These are phyloP conservation scores for Macquaria australasica DNA, from an alignment of 2,113 vertebrate species.

Conservation along the genomic window DNA sequence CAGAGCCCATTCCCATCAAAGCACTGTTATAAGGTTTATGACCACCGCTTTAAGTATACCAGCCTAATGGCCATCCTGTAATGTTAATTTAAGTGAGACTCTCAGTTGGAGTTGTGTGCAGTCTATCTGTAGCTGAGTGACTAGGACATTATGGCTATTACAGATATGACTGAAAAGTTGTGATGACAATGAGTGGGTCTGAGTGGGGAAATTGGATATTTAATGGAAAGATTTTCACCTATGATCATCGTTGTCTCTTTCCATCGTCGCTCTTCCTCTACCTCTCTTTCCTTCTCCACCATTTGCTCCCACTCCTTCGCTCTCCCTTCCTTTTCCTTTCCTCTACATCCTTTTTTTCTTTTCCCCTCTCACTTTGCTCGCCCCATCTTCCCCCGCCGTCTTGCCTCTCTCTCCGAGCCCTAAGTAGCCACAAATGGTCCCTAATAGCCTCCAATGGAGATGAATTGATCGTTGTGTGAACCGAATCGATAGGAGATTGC, in stretches of 20 bases:
- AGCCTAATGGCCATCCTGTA: conserved; percentile 21
- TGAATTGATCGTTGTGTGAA: conserved; percentile 80
- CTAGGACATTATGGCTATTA: conserved; percentile 61
- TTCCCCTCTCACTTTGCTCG: conserved; percentile 29
- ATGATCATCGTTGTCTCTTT: conserved; percentile 59
- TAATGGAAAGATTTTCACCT: conserved; percentile 72
- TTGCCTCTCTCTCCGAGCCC: conserved; percentile 61
- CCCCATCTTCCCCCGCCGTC: conserved; percentile 50
- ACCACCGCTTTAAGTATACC: conserved; percentile 20
- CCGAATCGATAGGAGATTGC: conserved; percentile 80
- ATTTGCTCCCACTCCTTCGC: conserved; percentile 23
- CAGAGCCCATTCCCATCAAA: conserved; percentile 11
- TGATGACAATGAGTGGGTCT: conserved; percentile 59
- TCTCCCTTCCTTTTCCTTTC: conserved; percentile 4
- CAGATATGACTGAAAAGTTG: conserved; percentile 65
- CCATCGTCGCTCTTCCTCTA: conserved; percentile 39
- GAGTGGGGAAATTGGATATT: conserved; percentile 72
- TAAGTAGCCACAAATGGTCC: conserved; percentile 83
- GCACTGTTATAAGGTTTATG: conserved; percentile 12
- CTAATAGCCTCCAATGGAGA: conserved; percentile 84
- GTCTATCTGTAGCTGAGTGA: conserved; percentile 60
- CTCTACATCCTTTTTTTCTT: conserved; percentile 48
- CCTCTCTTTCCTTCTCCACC: conserved; percentile 8
- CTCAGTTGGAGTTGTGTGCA: conserved; percentile 44
- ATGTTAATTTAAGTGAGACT: conserved; percentile 53